Conservation (phyloP, 2,113 vertebrate genomes). For the Amazona guildingii region DNA sequence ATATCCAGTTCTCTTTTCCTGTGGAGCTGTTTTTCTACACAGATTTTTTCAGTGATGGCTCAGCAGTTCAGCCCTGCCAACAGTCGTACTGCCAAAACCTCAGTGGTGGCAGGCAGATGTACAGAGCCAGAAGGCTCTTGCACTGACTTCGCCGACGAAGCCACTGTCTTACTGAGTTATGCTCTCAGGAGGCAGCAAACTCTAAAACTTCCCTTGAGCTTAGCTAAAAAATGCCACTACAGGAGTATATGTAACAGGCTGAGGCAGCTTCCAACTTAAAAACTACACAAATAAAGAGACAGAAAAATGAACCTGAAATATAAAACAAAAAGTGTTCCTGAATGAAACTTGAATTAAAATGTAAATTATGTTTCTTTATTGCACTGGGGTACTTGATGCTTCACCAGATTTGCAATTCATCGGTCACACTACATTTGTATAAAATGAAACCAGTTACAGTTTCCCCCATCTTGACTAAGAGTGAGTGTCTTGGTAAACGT, state of each 20-base stretch:
- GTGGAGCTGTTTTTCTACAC: background rate
- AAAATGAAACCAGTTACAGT: background rate
- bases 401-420: background rate
- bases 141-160: background rate
- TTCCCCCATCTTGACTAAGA: background rate
- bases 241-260: background rate
- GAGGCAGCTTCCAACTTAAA: conserved; percentile 6
- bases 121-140: conserved; percentile 14
- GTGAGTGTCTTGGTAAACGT: background rate
- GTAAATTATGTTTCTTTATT: background rate
- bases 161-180: background rate
- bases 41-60: background rate
- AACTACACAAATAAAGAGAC: background rate
- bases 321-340: background rate
- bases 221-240: background rate
- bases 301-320: background rate
- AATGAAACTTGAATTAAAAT: background rate
- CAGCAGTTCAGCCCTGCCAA: background rate
- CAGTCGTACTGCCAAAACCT: background rate
- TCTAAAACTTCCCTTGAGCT: background rate
- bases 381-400: background rate
- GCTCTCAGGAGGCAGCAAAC: background rate
- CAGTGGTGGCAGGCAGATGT: background rate
- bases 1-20: background rate
- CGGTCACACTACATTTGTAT: background rate